These are phyloP conservation scores for Enteromius unitaeniatus DNA, from an alignment of 2,797 vertebrate species.

Conservation along the genomic window DNA sequence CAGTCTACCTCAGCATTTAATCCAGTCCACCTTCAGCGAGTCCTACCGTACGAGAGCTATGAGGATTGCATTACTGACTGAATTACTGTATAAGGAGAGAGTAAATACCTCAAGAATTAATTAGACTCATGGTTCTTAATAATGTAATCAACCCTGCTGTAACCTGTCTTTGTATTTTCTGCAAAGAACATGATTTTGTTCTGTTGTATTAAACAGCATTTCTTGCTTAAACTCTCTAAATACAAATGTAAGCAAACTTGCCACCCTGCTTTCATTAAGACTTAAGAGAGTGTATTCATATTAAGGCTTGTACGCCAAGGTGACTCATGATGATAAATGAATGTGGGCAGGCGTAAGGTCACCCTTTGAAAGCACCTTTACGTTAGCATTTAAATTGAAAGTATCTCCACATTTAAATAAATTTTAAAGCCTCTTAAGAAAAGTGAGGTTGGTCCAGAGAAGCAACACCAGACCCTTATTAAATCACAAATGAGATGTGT, in stretches of 20 bases:
- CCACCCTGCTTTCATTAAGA: constrained; percentile 10
- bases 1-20: constrained; percentile 11
- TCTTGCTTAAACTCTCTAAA: constrained; percentile 5
- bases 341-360: constrained; percentile 36
- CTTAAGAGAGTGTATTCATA: neutral
- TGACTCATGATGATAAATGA: constrained; percentile 53
- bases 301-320: constrained; percentile 33
- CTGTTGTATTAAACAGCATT: neutral
- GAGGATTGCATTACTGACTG: neutral
- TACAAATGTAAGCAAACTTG: constrained; percentile 19
- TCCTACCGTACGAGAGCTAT: neutral
- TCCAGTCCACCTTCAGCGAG: neutral
- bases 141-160: neutral
- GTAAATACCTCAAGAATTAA: constrained; percentile 8
- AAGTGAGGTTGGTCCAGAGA: constrained; percentile 1
- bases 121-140: constrained; percentile 5
- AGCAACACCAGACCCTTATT: constrained; percentile 11
- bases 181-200: constrained; percentile 6
- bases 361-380: constrained; percentile 49
- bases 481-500: constrained; percentile 17
- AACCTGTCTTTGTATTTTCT: constrained; percentile 9
- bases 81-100: neutral
- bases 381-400: constrained; percentile 35
- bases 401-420: constrained; percentile 54
- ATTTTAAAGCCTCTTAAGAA: constrained; percentile 40